Base-by-base conservation (phyloP, 2,888 invertebrate species). In the Xylophagus ater region DNA sequence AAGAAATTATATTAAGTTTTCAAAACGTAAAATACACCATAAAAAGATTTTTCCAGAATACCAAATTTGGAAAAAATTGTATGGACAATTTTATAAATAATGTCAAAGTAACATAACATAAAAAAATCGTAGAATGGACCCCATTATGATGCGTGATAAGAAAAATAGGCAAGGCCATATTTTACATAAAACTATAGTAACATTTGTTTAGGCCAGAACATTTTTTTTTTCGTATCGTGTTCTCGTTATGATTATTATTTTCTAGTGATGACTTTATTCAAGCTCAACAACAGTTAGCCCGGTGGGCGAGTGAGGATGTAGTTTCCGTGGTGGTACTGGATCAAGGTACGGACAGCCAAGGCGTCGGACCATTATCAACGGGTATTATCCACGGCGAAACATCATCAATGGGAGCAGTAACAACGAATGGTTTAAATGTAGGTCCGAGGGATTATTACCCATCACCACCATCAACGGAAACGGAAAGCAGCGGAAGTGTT, bases 221-320 rank as follows among this genome's bases (percentile, higher is more conserved):
- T 20, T 25, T 25, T 32, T 58, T 59, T 53, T 59, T 61, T 58
- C 58, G 70, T 71, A 72, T 70, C 70, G 74, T 76, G 75, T 74
- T 69, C 65, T 75, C 74, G 72, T 75, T 76, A 76, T 74, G 74
- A 75, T 78, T 79, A 77, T 80, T 82, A 80, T 82, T 83, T 85
- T 85, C 79, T 85, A 87, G 86, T 85, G 86, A 85, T 85, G 85
- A 85, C 79, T 87, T 86, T 85, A 84, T 86, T 85, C 85, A 87
- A 85, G 86, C 87, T 84, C 87, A 85, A 82, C 86, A 82, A 82
- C 85, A 82, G 78, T 78, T 84, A 83, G 86, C 82, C 81, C 85
- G 83, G 77, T 86, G 86, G 84, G 86, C 84, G 76, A 87, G 85
- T 82, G 84, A 86, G 74, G 84, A 84, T 69, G 72, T 72, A 66